phyloP scores from a whole-genome alignment of 2,888 invertebrate species.

The Toxonevra muliebris region DNA sequence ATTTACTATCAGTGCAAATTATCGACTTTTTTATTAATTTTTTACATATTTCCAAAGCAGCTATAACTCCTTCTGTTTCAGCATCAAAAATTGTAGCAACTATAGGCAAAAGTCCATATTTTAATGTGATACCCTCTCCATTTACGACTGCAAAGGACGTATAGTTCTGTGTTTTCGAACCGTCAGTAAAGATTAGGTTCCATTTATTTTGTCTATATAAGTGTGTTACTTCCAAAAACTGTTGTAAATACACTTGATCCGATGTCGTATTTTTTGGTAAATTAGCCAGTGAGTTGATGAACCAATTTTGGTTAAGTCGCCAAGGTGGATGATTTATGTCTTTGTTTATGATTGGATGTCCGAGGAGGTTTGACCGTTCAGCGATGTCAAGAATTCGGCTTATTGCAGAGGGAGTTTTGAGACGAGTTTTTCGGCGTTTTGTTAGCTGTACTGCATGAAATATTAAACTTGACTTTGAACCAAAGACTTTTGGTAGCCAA shows the following conservation, averaged over 20 bases:
- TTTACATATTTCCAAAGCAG: neutral
- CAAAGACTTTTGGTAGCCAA: neutral
- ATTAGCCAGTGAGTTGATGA: neutral
- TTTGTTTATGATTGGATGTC: neutral
- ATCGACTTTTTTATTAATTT: neutral
- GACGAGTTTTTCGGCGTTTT: no score
- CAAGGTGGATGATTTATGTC: neutral
- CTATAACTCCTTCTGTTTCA: no score
- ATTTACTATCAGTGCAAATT: no score
- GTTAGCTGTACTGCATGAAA: neutral
- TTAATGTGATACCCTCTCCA: no score
- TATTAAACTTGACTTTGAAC: neutral
- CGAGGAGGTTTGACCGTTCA: neutral
- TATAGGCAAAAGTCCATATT: neutral
- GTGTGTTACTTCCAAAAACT: no score
- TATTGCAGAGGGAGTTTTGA: no score
- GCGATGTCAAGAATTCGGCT: no score
- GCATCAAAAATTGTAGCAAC: neutral
- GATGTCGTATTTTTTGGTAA: slow-evolving; percentile 2
- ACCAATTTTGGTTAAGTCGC: neutral
- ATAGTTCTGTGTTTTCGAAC: no score
- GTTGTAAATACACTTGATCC: no score
- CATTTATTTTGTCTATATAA: no score
- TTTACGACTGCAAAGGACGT: no score
- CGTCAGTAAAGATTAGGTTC: no score